Base-by-base conservation (phyloP, 1,140 invertebrate genomes). In the Leptonema lineaticorne region DNA sequence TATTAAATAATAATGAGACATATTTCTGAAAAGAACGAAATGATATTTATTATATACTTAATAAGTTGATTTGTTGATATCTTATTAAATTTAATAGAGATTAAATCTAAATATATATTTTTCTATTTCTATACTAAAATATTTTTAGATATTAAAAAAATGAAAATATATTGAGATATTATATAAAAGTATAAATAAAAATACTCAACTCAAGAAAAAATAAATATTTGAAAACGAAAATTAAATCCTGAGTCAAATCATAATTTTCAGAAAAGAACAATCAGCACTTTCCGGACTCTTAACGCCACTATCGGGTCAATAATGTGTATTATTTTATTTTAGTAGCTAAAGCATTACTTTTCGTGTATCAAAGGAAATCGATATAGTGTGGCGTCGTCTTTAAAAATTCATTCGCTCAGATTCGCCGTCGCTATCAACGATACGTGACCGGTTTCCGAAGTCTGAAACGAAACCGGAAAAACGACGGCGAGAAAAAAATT, bases 361-460 rank as follows among this genome's bases (percentile, higher is more conserved):
- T 26, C 22, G 50, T 11, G 27, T 8, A 11, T 14, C 16, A 30
- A 45, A 33, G 22, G n/a, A 57, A 56, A 29, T 30, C 29, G 26
- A 66, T 24, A 53, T 48, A 29, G 33, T 46, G 26, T 30, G 29
- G 29, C 37, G 26, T 22, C 33, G 46, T 68, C 62, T 60, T 68
- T 71, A 71, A 71, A 71, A 71, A 71, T 71, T 71, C 70, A 71
- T 71, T 71, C 63, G 48, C 70, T 63, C 63, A 69, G 67, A 71
- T 71, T 67, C 46, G 26, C 63, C 53, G 37, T 30, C 67, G 69
- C 69, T 70, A 70, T 70, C 64, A 67, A 57, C 29, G 29, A 56
- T 66, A 71, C 70, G 70, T 71, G 70, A 65, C 68, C 68, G 20
- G 67, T 57, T 64, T 68, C 60, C 20, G 27, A 53, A 58, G 30